Conservation (phyloP, 2,888 invertebrate genomes). For the Cremastinae sp. region DNA sequence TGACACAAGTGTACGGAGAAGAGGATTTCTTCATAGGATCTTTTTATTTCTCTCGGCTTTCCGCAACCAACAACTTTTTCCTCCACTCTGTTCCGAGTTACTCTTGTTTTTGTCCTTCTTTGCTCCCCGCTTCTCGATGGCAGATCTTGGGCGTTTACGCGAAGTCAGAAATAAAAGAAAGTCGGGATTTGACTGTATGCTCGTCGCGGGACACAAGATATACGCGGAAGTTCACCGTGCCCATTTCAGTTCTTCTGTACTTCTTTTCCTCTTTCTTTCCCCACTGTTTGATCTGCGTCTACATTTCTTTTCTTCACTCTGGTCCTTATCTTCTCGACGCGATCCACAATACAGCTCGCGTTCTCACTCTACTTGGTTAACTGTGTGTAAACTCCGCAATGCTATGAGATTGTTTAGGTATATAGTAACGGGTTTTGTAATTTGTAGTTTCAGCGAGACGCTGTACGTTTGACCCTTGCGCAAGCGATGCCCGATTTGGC, state of each 20-base stretch:
- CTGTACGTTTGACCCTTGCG: constrained; percentile 57
- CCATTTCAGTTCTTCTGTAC: constrained; percentile 13
- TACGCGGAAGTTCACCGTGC: constrained; percentile 29
- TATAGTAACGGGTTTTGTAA: constrained; percentile 59
- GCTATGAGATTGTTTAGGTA: constrained; percentile 32
- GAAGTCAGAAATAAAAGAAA: constrained; percentile 47
- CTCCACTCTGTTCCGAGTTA: constrained; percentile 9
- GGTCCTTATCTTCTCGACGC: constrained; percentile 28
- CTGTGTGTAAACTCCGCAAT: constrained; percentile 17
- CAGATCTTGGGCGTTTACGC: constrained; percentile 34
- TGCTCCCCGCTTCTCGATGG: constrained; percentile 28
- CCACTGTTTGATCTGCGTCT: constrained; percentile 10
- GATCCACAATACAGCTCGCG: constrained; percentile 20
- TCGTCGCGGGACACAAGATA: constrained; percentile 30
- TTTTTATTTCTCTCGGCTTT: constrained; percentile 35
- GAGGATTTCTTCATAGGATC: constrained; percentile 33
- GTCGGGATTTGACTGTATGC: constrained; percentile 2
- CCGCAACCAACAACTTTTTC: constrained; percentile 44
- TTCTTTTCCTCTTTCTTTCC: constrained; percentile 14
- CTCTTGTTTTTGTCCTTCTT: background rate
- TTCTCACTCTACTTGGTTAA: constrained; percentile 22
- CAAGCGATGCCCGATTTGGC: constrained; percentile 55
- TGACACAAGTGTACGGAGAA: constrained; percentile 17
- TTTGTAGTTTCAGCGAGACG: constrained; percentile 59
- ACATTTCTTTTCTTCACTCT: constrained; percentile 19